phyloP scores from a whole-genome alignment of 2,888 invertebrate species.

The Tachystola acroxantha region DNA sequence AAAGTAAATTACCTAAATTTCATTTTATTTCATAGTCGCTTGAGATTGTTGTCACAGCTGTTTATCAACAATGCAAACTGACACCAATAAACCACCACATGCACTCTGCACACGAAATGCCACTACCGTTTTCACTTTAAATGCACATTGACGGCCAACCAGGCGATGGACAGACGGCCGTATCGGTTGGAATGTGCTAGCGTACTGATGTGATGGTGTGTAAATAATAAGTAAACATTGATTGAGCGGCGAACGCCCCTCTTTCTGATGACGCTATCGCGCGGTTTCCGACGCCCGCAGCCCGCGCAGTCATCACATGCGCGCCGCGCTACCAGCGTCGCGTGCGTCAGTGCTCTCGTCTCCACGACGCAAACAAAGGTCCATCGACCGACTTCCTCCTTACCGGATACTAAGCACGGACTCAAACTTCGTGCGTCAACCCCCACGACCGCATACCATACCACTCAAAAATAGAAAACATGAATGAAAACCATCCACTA shows the following conservation, averaged over 20 bases:
- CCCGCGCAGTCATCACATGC: constrained; percentile 48
- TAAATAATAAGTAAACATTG: constrained; percentile 67
- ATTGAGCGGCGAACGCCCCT: constrained; percentile 47
- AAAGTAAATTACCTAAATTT: constrained; percentile 60
- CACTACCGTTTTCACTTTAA: constrained; percentile 55
- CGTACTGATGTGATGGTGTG: constrained; percentile 62
- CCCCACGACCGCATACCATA: constrained; percentile 34
- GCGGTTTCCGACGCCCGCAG: constrained; percentile 44
- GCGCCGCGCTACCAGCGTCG: constrained; percentile 39
- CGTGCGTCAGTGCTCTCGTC: constrained; percentile 46
- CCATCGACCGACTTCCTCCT: constrained; percentile 22
- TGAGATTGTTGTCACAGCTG: constrained; percentile 47
- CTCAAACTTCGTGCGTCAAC: constrained; percentile 46
- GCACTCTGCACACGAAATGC: constrained; percentile 45
- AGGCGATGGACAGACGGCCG: constrained; percentile 33
- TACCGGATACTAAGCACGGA: constrained; percentile 25
- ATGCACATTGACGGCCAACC: constrained; percentile 54
- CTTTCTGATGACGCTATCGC: constrained; percentile 45
- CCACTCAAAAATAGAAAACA: constrained; percentile 48
- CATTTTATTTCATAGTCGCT: constrained; percentile 73
- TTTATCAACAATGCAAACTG: constrained; percentile 33
- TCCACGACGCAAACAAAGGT: constrained; percentile 33
- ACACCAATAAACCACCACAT: constrained; percentile 32
- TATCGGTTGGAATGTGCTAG: constrained; percentile 66
- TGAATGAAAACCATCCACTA: constrained; percentile 49